Base-by-base conservation (phyloP, 2,888 invertebrate species). In the Latrodectus elegans region DNA sequence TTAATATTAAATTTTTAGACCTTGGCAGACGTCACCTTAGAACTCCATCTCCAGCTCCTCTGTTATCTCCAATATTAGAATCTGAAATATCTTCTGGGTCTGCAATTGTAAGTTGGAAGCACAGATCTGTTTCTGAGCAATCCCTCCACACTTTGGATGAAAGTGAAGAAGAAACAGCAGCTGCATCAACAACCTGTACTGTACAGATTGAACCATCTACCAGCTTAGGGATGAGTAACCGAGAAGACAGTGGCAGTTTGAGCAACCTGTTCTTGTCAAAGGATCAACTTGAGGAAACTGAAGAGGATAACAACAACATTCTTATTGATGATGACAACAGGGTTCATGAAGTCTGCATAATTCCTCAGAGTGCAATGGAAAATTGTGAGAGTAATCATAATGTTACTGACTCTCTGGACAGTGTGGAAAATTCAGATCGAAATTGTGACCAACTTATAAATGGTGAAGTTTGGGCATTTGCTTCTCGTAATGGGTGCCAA, bases 41-140 rank as follows among this genome's bases (percentile, higher is more conserved):
- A 70, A 84, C 84, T 52, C 88, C 81, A 68, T 88, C 88, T 17
- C 88, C 88, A 17, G 84, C 88, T 8, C 88, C 88, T 38, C 53
- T 88, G 4, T 68, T 88, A 1, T 88, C 88, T 17, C 88, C 88
- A 1, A 88, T 88, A 12, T 53, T 88, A 15, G 88, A 88, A 75
- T 81, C 84, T 52, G 88, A 88, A 78, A 88, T 84, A 60, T 88
- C 84, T 15, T 84, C 88, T 74, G 84, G 88, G 14, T 84, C 88
- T 53, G 88, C 84, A 3, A 88, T 84, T n/a, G 81, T 88, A 9
- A 88, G 88, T 68, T 88, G 88, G 88, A 88, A 85, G n/a, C 79
- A 84, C 38, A 64, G 88, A 26, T 88, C 88, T 49, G 88, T 88
- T 17, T 88, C 88, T 14, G 88, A 88, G 26, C 88, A 88, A 49